Conservation (phyloP, 2,888 invertebrate species). For the Agonum fuliginosum region DNA sequence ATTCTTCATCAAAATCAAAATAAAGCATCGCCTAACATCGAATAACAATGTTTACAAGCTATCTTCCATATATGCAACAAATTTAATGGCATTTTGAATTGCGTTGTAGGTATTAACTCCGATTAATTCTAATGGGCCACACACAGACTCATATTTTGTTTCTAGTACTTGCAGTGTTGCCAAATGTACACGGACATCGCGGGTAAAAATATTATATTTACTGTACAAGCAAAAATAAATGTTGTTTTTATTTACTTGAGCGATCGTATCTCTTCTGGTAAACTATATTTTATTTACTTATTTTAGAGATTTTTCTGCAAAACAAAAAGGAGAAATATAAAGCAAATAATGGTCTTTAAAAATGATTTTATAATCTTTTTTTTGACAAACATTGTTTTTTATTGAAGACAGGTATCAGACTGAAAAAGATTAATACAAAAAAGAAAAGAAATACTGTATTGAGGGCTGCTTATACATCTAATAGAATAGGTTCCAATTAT, state of each 20-base stretch:
- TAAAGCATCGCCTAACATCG: too few species aligned
- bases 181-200: not conserved
- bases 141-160: conserved; percentile 33
- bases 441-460: too few species aligned
- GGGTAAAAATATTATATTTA: conserved; percentile 24
- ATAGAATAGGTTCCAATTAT: too few species aligned
- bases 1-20: too few species aligned
- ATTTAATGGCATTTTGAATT: conserved; percentile 15
- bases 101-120: too few species aligned
- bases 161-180: conserved; percentile 23
- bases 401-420: too few species aligned
- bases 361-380: too few species aligned
- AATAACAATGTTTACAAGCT: conserved; percentile 25
- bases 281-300: not conserved
- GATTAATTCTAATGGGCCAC: conserved; percentile 27
- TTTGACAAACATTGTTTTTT: too few species aligned
- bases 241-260: conserved; percentile 21
- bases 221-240: conserved; percentile 17
- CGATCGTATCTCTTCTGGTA: not conserved
- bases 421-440: too few species aligned
- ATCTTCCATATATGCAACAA: conserved; percentile 14
- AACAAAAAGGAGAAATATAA: too few species aligned
- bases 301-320: not conserved
- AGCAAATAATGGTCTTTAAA: too few species aligned
- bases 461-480: too few species aligned